Conservation (phyloP, 2,888 invertebrate genomes). For the Lithophane semibrunnea region DNA sequence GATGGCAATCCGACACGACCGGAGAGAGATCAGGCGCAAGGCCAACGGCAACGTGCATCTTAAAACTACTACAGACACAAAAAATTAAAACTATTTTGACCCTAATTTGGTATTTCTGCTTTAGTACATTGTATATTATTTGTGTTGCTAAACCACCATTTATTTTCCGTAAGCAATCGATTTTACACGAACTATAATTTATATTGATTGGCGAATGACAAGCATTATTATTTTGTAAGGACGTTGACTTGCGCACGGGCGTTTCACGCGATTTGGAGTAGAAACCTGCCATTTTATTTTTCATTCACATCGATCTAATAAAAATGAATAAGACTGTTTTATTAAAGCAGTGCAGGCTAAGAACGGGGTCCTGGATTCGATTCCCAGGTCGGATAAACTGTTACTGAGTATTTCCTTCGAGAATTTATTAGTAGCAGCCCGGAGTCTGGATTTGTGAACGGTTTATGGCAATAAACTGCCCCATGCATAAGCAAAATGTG, state of each 20-base stretch:
- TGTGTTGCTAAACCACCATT: conserved; percentile 18
- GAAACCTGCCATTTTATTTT: neutral
- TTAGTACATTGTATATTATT: neutral
- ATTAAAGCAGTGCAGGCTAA: neutral
- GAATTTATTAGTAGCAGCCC: too few species aligned
- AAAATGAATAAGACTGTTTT: neutral
- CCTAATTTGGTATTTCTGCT: too few species aligned
- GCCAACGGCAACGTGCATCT: too few species aligned
- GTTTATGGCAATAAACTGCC: too few species aligned
- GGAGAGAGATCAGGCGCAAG: too few species aligned
- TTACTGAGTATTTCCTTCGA: neutral
- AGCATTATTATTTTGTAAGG: conserved; percentile 36
- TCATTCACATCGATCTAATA: neutral
- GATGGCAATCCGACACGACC: too few species aligned
- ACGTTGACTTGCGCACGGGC: conserved; percentile 38
- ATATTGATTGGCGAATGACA: conserved; percentile 51
- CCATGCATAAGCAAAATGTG: too few species aligned
- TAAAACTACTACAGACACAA: too few species aligned
- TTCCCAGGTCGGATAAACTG: neutral
- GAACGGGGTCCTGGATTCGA: neutral
- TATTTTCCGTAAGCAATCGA: conserved; percentile 35
- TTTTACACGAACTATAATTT: conserved; percentile 35
- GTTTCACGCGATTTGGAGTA: neutral
- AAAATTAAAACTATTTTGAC: neutral
- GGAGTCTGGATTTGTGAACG: too few species aligned